phyloP scores from a whole-genome alignment of 2,797 vertebrate species.

The Pagetopsis macropterus region DNA sequence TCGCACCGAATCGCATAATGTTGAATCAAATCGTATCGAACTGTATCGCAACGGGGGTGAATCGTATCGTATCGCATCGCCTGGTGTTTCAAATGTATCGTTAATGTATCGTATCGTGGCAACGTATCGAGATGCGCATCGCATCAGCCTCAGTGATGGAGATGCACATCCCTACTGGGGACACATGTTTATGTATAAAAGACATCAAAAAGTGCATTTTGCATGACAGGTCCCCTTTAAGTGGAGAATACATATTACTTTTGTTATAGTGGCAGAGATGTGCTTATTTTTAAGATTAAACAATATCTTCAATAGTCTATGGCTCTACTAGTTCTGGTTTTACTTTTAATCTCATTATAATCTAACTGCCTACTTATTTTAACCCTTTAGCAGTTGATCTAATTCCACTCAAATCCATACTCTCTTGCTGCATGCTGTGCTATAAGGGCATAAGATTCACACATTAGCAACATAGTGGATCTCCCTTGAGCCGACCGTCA shows the following conservation, averaged over 20 bases:
- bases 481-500: slow-evolving; percentile 31
- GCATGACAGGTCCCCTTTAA: no score
- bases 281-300: not conserved
- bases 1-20: no score
- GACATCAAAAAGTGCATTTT: no score
- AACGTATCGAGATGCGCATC: no score
- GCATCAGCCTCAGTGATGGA: no score
- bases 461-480: slow-evolving; percentile 20
- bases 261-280: not conserved
- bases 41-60: no score
- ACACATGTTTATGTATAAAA: no score
- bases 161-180: no score
- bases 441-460: slow-evolving; percentile 31
- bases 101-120: no score
- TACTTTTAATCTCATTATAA: slow-evolving; percentile 43
- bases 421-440: slow-evolving; percentile 26
- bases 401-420: slow-evolving; percentile 43
- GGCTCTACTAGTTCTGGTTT: slow-evolving; percentile 2
- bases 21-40: no score
- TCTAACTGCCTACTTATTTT: slow-evolving; percentile 50
- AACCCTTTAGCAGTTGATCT: slow-evolving; percentile 39
- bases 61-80: no score
- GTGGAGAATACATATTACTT: not conserved
- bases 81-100: no score
- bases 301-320: not conserved